Base-by-base conservation (phyloP, 2,113 vertebrate genomes). In the Reinhardtius hippoglossoides region DNA sequence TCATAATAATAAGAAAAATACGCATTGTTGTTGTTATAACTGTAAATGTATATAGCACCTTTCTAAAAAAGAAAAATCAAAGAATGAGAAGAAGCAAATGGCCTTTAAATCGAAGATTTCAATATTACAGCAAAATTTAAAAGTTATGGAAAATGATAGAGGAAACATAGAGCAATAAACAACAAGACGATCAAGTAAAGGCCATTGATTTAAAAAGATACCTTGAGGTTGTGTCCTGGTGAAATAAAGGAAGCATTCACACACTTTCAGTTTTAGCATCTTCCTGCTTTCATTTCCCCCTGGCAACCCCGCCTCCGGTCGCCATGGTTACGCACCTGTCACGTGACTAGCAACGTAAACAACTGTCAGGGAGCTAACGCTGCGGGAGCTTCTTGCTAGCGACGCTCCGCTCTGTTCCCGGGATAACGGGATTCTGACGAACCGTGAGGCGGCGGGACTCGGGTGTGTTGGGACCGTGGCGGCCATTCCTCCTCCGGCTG, bases 261-360 rank as follows among this genome's bases (percentile, higher is more conserved):
- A 42, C 12, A 0, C 46, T 1, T 63, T 15, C 15, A 69, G 60
- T 71, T 62, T 73, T 37, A 44, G 60, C 12, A 24, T 9, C 71
- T 55, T 20, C 50, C 50, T 54, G 7, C 20, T 20, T 12, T 26
- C 55, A n/a, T 20, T 14, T 14, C 23, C 58, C 23, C 68, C 31
- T 76, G 54, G 80, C 72, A 87, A 84, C 84, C 12, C 7, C 1
- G 1, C 24, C 52, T 18, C 48, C 0, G 37, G 66, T 91, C 83
- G 20, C 84, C 80, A 90, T 93, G 81, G 90, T 78, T 76, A 92
- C 90, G 26, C 3, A 0, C 0, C 7, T 35, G 59, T 82, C 89
- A 91, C 91, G 80, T 93, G 91, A 84, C 76, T 37, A 58, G 67
- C 60, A 88, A 88, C 86, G 9, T 80, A 90, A 90, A 91, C 88